Evolutionary conservation across 1,140 invertebrate genomes (phyloP).

Genomic region (Hetaerina americana): DNA sequence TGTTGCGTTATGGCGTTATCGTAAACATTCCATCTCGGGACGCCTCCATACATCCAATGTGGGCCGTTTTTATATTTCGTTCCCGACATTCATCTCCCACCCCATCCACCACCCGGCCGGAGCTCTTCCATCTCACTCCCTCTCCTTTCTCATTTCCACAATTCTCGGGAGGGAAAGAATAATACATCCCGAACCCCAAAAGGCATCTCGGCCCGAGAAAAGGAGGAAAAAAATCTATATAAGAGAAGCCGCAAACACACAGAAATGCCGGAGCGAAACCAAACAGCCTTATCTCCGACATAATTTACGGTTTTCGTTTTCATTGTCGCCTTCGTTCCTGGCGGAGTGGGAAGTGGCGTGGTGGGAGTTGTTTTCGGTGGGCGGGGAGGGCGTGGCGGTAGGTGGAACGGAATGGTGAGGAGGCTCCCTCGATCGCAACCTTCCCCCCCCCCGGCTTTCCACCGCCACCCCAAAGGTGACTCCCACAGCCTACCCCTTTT

Average conservation of each 20-base stretch:
- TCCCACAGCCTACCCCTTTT: no score
- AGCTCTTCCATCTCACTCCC: constrained; percentile 6
- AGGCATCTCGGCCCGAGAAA: neutral
- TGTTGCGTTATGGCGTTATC: neutral
- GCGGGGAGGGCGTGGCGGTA: no score
- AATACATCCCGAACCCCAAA: neutral
- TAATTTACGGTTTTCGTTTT: constrained; percentile 15
- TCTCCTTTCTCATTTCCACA: constrained; percentile 12
- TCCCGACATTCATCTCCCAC: constrained; percentile 7
- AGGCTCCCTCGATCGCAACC: no score
- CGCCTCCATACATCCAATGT: neutral
- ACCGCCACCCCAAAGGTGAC: no score
- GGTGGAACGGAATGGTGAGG: no score
- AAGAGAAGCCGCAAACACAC: neutral
- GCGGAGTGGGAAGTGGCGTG: no score
- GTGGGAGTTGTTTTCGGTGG: no score
- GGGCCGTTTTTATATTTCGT: neutral
- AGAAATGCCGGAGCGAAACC: neutral
- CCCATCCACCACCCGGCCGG: no score
- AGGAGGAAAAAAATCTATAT: no score
- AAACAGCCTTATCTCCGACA: constrained; percentile 7
- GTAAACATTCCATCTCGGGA: neutral
- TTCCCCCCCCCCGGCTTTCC: no score
- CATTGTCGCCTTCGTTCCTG: constrained; percentile 6
- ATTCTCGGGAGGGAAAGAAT: neutral